A percentile compares a stretch with the other conserved stretches of the same genome.
These are phyloP conservation scores for Cyphomyrus discorhynchus DNA, from an alignment of 2,113 vertebrate species.

Conservation along the genomic window DNA sequence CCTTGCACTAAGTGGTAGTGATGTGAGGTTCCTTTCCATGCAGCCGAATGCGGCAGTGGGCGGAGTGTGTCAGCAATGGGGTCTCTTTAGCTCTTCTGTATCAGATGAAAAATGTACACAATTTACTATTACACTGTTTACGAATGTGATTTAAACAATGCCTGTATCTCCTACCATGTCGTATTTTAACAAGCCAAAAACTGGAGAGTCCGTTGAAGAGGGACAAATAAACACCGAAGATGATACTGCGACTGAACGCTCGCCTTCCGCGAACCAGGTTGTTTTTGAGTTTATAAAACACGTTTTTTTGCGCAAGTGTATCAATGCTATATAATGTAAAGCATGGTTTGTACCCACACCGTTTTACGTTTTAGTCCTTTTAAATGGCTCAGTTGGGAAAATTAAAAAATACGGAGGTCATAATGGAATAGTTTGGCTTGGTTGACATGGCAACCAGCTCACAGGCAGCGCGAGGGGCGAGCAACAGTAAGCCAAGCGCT, in stretches of 20 bases:
- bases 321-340: neutral
- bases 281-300: neutral
- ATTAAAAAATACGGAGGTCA: neutral
- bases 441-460: constrained; percentile 42
- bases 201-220: neutral
- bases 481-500: neutral
- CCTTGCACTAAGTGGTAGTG: neutral
- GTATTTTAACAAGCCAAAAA: neutral
- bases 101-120: neutral
- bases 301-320: neutral
- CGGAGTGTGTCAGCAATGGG: neutral
- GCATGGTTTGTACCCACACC: neutral
- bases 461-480: neutral
- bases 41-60: constrained; percentile 6
- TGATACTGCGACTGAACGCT: neutral
- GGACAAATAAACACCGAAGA: neutral
- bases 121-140: neutral
- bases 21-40: neutral
- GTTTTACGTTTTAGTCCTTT: neutral
- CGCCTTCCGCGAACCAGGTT: constrained; percentile 5
- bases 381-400: neutral
- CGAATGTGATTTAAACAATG: neutral
- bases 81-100: neutral
- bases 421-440: constrained; percentile 29
- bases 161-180: neutral